Percentiles rank a stretch among this genome's conserved stretches.
Evolutionary conservation across 2,888 invertebrate genomes (phyloP).

Genomic region (Acronicta leporina): DNA sequence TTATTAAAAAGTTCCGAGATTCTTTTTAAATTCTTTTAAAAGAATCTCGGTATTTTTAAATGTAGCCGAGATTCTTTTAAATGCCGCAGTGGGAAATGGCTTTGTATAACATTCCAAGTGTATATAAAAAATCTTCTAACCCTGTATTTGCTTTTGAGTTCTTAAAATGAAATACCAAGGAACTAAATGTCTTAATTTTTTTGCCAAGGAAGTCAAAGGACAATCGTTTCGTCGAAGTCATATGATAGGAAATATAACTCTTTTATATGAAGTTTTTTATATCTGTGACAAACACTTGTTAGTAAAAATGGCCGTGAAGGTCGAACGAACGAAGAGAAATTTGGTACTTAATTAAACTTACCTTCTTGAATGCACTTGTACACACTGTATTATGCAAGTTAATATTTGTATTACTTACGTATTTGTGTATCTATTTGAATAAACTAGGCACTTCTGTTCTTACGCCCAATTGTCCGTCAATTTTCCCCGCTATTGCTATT

Average conservation of each 20-base stretch:
- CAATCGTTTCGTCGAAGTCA: background rate
- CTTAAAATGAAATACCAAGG: background rate
- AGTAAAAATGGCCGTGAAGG: conserved; percentile 2
- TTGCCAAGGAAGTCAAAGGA: background rate
- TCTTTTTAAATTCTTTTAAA: too few species aligned
- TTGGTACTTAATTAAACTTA: conserved; percentile 11
- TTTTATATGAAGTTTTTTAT: background rate
- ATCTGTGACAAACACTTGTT: background rate
- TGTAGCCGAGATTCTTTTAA: too few species aligned
- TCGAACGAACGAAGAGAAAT: conserved; percentile 15
- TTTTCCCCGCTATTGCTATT: background rate
- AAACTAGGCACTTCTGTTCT: background rate
- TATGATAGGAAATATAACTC: background rate
- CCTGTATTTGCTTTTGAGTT: background rate
- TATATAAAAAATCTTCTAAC: too few species aligned
- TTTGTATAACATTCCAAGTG: too few species aligned
- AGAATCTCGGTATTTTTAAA: too few species aligned
- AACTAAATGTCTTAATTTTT: background rate
- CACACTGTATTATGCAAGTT: conserved; percentile 11
- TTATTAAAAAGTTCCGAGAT: too few species aligned
- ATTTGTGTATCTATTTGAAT: background rate
- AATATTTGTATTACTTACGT: conserved; percentile 13
- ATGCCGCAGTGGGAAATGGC: too few species aligned
- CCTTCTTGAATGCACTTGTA: conserved; percentile 36
- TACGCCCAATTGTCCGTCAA: background rate